Conservation (phyloP, 2,797 vertebrate species). For the Aselliscus stoliczkanus region DNA sequence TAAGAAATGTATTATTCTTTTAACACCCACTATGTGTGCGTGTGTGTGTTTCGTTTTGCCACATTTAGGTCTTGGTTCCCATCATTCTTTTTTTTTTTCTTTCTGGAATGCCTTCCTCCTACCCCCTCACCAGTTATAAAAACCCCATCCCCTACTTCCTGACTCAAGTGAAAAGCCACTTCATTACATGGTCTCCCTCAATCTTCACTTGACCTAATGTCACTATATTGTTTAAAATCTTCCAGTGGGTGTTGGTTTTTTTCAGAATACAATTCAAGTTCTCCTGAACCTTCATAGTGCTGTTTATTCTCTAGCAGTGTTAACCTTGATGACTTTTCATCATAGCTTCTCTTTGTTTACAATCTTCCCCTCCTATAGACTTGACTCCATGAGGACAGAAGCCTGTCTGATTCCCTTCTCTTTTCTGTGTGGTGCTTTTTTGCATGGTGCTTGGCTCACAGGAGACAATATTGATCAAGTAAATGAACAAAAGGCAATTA, state of each 20-base stretch:
- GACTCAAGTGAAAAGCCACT: not conserved
- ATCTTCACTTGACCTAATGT: not conserved
- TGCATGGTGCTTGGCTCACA: not conserved
- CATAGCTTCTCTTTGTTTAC: not conserved
- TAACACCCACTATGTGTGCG: not conserved
- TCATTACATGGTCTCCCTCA: not conserved
- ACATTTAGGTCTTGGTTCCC: not conserved
- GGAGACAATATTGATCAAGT: slow-evolving; percentile 6
- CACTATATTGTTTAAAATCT: not conserved
- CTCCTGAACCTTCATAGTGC: not conserved
- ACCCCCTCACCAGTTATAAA: not conserved
- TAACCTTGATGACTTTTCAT: not conserved
- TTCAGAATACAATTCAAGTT: not conserved
- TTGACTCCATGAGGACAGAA: not conserved
- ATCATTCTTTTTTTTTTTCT: not conserved
- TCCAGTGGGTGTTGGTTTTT: not conserved
- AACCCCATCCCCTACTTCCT: not conserved
- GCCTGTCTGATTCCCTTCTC: not conserved
- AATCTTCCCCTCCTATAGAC: not conserved
- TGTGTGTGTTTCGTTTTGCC: not conserved
- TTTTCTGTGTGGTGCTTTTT: not conserved
- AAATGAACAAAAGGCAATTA: slow-evolving; percentile 35
- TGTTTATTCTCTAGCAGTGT: not conserved
- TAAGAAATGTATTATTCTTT: not conserved
- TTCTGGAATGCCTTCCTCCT: not conserved